phyloP scores from a whole-genome alignment of 2,888 invertebrate species.

The Ormyrus pomaceus region DNA sequence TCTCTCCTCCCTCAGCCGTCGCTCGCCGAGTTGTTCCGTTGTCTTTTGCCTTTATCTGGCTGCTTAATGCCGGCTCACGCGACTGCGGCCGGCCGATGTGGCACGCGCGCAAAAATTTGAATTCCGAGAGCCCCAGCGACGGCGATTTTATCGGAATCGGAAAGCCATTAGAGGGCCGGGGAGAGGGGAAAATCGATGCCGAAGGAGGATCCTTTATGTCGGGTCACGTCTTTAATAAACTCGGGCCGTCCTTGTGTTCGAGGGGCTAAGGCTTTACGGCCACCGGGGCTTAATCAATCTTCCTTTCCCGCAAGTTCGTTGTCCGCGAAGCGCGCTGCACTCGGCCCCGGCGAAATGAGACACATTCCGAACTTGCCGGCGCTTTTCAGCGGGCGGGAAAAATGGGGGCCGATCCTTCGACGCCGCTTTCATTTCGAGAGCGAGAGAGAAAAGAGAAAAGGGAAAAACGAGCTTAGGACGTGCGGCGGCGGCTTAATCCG shows the following conservation, averaged over 20 bases:
- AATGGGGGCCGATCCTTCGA: neutral
- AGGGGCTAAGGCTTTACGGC: too few species aligned
- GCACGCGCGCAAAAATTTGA: neutral
- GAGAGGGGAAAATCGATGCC: slow-evolving; percentile 26
- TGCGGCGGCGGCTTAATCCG: slow-evolving; percentile 18
- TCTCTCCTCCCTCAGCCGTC: neutral
- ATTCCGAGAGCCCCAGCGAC: neutral
- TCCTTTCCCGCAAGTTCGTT: slow-evolving; percentile 53
- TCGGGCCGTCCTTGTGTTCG: slow-evolving; percentile 14
- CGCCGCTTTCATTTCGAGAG: slow-evolving; percentile 26
- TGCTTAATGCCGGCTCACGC: slow-evolving; percentile 5
- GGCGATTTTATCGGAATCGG: slow-evolving; percentile 35
- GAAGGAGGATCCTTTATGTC: slow-evolving; percentile 67
- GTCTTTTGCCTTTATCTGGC: neutral
- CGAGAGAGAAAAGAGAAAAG: slow-evolving; percentile 1
- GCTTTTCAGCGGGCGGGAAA: slow-evolving; percentile 11
- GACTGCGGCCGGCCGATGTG: too few species aligned
- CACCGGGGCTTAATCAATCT: slow-evolving; percentile 68
- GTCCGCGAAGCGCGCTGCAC: neutral
- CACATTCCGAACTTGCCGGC: too few species aligned
- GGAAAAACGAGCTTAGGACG: slow-evolving; percentile 31
- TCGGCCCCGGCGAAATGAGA: neutral
- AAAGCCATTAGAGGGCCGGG: slow-evolving; percentile 39
- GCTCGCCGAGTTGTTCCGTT: neutral
- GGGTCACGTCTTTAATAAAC: slow-evolving; percentile 74